These are phyloP conservation scores for Lordiphosa collinella DNA, from an alignment of 1,140 invertebrate genomes.

Conservation along the genomic window DNA sequence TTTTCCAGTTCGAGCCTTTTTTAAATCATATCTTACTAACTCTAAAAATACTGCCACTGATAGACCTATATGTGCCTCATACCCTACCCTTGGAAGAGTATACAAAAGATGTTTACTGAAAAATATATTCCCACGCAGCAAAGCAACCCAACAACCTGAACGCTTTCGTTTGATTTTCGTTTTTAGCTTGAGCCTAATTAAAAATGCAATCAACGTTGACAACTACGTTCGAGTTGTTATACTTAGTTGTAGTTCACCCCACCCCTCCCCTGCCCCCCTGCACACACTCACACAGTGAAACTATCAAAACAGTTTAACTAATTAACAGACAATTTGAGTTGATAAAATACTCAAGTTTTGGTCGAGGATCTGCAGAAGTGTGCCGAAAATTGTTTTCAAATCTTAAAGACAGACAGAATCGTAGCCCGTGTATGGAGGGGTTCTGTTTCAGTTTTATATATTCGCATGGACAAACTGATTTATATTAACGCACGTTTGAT, in stretches of 20 bases:
- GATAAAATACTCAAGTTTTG: slow-evolving; percentile 16
- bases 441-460: slow-evolving; percentile 1
- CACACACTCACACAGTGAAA: not conserved
- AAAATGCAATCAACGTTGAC: slow-evolving; percentile 51
- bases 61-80: not conserved
- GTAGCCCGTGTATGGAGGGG: not conserved
- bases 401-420: not conserved
- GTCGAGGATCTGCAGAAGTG: not conserved
- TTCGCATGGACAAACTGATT: slow-evolving; percentile 49
- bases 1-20: too few species aligned
- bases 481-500: slow-evolving; percentile 75
- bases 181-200: slow-evolving; percentile 35
- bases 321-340: slow-evolving; percentile 11
- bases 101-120: slow-evolving; percentile 11
- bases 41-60: not conserved
- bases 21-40: not conserved
- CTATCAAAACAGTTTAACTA: slow-evolving; percentile 30
- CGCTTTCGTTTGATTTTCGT: slow-evolving; percentile 29
- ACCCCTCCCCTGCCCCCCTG: too few species aligned
- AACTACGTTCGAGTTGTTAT: slow-evolving; percentile 4
- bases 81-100: slow-evolving; percentile 4
- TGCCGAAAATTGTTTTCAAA: slow-evolving; percentile 5
- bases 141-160: slow-evolving; percentile 23
- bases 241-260: too few species aligned
- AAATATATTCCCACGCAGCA: slow-evolving; percentile 32